Evolutionary conservation across 2,113 vertebrate genomes (phyloP), one percentile per base, ranked within the genome.

Genomic region (Mus spicilegus): DNA sequence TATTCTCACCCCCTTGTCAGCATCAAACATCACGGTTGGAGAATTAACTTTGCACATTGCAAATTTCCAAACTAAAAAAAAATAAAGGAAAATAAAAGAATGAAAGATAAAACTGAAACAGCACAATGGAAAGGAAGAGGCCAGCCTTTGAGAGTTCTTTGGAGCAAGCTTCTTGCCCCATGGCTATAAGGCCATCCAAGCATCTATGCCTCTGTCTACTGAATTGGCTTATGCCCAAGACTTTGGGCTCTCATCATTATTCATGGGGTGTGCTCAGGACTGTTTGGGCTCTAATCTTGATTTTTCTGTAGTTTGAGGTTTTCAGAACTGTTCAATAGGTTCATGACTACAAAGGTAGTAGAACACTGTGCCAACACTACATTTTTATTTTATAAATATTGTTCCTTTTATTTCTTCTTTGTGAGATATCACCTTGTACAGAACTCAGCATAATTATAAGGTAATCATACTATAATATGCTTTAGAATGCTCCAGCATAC

Each of bases 71-170:
- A 70, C 77, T 80, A 24, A 94, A 95, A 33, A n/a, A 36, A 94
- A 95, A 33, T 56, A 76, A 28, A 63, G 24, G 2, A 89, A 86
- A 58, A 72, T 90, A 49, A 49, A 49, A 49, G 49, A 49, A 49
- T 61, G 13, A 87, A 94, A 90, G 42, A 91, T 93, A 91, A 78
- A 95, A 89, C 93, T 91, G 49, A 84, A 69, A 95, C 3, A 46
- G 46, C 49, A 20, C 76, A 72, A 93, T 42, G 87, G 36, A 87
- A 78, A 77, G 46, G 93, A 90, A 81, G 81, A 90, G 46, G n/a
- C 65, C 56, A 89, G 39, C 77, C 19, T 70, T 87, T 42, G 46
- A 73, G 91, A 61, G 19, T 54, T 65, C 42, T 42, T 49, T 65
- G 24, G 91, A 33, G 24, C 58, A 56, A 51, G 33, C 58, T 67